Conservation (phyloP, 2,113 vertebrate species). For the Entosphenus tridentatus region DNA sequence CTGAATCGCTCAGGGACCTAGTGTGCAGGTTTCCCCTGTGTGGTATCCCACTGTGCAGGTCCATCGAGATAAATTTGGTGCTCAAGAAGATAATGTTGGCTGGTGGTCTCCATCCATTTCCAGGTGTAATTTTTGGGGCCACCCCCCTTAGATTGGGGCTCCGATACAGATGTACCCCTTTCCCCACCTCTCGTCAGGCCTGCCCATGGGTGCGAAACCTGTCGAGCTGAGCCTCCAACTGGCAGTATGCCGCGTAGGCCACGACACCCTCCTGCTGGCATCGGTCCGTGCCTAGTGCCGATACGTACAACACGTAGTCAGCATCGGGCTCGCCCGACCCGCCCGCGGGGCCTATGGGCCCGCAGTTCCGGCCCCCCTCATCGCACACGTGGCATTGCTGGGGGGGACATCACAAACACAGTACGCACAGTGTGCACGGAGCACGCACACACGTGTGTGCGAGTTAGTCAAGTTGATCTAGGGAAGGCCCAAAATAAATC, state of each 20-base stretch:
- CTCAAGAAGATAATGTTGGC: no score
- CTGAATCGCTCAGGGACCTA: no score
- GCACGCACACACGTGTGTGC: neutral
- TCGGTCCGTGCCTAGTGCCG: slow-evolving; percentile 63
- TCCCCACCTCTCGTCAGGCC: no score
- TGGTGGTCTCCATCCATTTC: no score
- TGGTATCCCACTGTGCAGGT: no score
- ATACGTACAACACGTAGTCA: slow-evolving; percentile 78
- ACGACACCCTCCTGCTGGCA: slow-evolving; percentile 88
- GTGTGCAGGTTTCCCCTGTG: no score
- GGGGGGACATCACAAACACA: neutral
- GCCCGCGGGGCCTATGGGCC: slow-evolving; percentile 31
- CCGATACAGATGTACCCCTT: no score
- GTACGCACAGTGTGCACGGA: neutral
- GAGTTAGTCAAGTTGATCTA: neutral
- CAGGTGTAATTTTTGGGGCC: no score
- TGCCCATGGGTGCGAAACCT: slow-evolving; percentile 23
- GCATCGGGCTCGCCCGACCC: slow-evolving; percentile 50
- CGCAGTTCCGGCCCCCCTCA: slow-evolving; percentile 37
- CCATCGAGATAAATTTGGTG: no score
- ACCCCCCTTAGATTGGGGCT: no score
- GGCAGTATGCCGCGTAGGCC: slow-evolving; percentile 88
- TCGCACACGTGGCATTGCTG: slow-evolving; percentile 70
- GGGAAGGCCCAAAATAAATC: no score
- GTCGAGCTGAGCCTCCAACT: slow-evolving; percentile 74